These are phyloP conservation scores for Trichacis sp. DNA, from an alignment of 2,888 invertebrate species.

Conservation along the genomic window DNA sequence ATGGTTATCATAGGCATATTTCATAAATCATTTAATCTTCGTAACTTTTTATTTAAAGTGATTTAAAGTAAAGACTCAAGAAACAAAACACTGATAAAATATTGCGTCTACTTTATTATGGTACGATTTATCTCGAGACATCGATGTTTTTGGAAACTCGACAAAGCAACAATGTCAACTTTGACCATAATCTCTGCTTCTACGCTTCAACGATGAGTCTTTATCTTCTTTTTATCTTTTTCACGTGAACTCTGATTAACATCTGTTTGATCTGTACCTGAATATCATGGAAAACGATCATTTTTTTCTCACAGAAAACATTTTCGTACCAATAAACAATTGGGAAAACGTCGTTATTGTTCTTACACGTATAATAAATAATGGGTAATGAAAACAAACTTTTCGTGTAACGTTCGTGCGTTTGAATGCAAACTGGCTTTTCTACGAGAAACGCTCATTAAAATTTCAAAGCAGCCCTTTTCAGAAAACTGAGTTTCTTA, in stretches of 20 bases:
- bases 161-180: no score
- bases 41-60: no score
- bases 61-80: no score
- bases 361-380: neutral
- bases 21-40: no score
- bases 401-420: neutral
- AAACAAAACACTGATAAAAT: no score
- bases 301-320: neutral
- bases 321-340: neutral
- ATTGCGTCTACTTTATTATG: no score
- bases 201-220: neutral
- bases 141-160: neutral
- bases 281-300: neutral
- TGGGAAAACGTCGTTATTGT: neutral
- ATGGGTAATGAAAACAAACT: neutral
- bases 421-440: conserved; percentile 16
- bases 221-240: conserved; percentile 1
- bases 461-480: conserved; percentile 20
- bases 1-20: no score
- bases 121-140: no score
- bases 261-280: neutral
- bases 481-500: neutral
- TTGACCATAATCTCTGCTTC: no score
- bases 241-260: neutral
- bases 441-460: conserved; percentile 11